These are phyloP conservation scores for Archips xylosteana DNA, from an alignment of 2,888 invertebrate species.

Conservation along the genomic window DNA sequence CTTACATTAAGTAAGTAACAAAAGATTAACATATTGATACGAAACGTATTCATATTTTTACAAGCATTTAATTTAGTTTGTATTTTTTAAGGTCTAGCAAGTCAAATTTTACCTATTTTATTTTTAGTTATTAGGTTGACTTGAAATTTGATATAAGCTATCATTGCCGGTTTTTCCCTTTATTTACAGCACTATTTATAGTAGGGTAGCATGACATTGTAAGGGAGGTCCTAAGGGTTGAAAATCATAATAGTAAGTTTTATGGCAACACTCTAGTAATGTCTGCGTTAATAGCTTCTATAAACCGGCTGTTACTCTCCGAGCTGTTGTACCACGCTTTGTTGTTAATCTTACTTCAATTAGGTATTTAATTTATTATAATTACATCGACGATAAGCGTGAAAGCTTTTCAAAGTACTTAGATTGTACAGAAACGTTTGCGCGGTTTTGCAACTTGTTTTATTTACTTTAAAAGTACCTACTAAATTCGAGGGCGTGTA, in stretches of 20 bases:
- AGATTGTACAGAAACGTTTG: neutral
- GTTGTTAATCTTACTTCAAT: conserved; percentile 18
- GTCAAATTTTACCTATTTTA: no score
- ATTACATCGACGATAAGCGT: conserved; percentile 8
- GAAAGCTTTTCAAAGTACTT: neutral
- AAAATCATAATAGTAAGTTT: neutral
- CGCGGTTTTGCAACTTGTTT: neutral
- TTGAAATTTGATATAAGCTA: neutral
- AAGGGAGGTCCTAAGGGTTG: neutral
- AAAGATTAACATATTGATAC: neutral
- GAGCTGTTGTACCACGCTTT: conserved; percentile 20
- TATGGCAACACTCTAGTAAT: conserved; percentile 9
- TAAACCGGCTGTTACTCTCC: conserved; percentile 3
- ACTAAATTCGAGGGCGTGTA: neutral
- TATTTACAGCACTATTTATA: no score
- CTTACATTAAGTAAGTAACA: neutral
- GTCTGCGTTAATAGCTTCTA: conserved; percentile 14
- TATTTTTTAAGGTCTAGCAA: no score
- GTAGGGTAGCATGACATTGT: neutral
- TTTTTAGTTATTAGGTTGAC: no score
- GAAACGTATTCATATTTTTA: neutral
- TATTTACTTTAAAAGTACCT: neutral
- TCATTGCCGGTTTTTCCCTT: no score
- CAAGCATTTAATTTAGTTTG: no score
- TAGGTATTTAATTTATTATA: conserved; percentile 21